Evolutionary conservation across 2,797 vertebrate species (phyloP).

Genomic region (Falco novaeseelandiae): DNA sequence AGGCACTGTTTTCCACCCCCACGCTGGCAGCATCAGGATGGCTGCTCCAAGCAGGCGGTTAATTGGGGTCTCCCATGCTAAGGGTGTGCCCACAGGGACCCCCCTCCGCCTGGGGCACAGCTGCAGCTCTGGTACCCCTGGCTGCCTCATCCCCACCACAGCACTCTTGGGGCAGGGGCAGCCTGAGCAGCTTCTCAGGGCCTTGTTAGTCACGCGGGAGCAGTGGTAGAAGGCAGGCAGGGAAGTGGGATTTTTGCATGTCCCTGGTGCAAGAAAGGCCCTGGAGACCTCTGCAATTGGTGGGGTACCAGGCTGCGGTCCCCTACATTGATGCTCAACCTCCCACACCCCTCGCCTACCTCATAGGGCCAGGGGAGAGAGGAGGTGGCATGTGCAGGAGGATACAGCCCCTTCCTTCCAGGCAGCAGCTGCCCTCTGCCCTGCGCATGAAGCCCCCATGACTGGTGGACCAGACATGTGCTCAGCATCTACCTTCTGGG

Average conservation of each 20-base stretch:
- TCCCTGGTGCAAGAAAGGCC: rapidly evolving
- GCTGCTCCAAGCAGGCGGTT: too few species aligned
- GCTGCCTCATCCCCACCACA: not conserved
- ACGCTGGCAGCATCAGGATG: too few species aligned
- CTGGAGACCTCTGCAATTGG: not conserved
- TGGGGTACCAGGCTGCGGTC: not conserved
- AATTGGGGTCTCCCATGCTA: too few species aligned
- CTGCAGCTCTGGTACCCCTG: too few species aligned
- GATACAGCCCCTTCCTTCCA: not conserved
- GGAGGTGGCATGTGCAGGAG: rapidly evolving
- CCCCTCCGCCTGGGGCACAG: too few species aligned
- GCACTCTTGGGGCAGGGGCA: not conserved
- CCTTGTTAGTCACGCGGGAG: not conserved
- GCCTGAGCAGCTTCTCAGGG: not conserved
- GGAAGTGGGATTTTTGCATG: not conserved
- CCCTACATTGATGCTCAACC: rapidly evolving
- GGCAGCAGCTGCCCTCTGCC: conserved; percentile 26
- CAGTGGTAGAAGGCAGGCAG: not conserved
- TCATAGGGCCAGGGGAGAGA: not conserved
- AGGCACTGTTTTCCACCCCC: not conserved
- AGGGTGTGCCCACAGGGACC: not conserved
- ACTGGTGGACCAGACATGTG: not conserved
- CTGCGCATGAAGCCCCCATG: not conserved
- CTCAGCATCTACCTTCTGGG: conserved; percentile 24
- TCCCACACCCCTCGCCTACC: rapidly evolving